Base-by-base conservation (phyloP, 2,888 invertebrate species). In the Rutpela maculata region DNA sequence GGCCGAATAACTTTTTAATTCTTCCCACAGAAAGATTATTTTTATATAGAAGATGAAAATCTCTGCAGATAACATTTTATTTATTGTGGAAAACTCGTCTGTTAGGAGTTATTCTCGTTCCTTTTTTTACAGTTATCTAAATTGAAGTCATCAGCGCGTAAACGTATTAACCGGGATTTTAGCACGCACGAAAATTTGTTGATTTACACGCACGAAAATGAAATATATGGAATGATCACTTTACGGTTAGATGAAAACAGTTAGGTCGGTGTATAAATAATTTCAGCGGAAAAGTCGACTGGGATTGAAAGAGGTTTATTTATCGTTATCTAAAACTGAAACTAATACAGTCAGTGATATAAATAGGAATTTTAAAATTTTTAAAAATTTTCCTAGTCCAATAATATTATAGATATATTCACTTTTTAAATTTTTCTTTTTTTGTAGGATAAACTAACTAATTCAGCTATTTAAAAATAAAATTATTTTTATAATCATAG, bases 111-210 rank as follows among this genome's bases (percentile, higher is more conserved):
- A n/a, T 50, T 43, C 50, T n/a, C n/a, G n/a, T n/a, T n/a, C 50
- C 50, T n/a, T 50, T 50, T 43, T 50, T 50, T n/a, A n/a, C n/a
- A n/a, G 4, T 50, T 50, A 50, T 50, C 50, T 15, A 15, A 50
- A n/a, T n/a, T 50, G 50, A 50, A 50, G 50, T n/a, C 50, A 50
- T 50, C 50, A 50, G n/a, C 50, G n/a, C 50, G 50, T 50, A 50
- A 50, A 50, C 50, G 50, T 50, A 50, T 50, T 50, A 50, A 50
- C 50, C n/a, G 50, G 50, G n/a, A 50, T 50, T 50, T 50, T 50
- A 50, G 50, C 50, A 50, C 50, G 50, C 50, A 50, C n/a, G n/a
- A 4, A 50, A 50, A 50, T 50, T 50, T 50, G n/a, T 50, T 50
- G n/a, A 50, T n/a, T 50, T 50, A 50, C 15, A 50, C 50, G 50